These are phyloP conservation scores for Leistus spinibarbis DNA, from an alignment of 2,888 invertebrate genomes.

Conservation along the genomic window DNA sequence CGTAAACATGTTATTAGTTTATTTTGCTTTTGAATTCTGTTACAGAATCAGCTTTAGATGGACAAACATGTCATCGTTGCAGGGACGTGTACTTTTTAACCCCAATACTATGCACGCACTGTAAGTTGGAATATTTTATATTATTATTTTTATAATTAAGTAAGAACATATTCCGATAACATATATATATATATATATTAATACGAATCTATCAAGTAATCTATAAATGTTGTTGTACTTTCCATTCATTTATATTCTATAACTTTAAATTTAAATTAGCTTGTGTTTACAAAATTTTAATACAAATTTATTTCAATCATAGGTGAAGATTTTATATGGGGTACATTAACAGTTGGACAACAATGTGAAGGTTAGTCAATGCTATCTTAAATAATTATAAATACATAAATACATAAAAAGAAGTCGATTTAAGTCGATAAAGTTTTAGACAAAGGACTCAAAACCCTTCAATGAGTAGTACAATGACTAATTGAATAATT, in stretches of 20 bases:
- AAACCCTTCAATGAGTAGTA: no score
- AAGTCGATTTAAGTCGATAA: no score
- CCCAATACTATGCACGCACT: constrained; percentile 62
- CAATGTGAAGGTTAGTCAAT: constrained; percentile 66
- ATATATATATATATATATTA: not conserved
- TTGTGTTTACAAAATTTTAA: not conserved
- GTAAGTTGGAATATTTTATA: constrained; percentile 55
- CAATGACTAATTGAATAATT: no score
- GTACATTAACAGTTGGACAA: constrained; percentile 63
- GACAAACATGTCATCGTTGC: constrained; percentile 55
- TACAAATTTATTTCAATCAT: constrained; percentile 38
- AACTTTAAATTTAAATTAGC: not conserved
- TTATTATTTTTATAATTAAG: no score
- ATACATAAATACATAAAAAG: not conserved
- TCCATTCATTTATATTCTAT: not conserved
- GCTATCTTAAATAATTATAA: not conserved
- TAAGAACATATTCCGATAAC: not conserved
- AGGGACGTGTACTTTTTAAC: constrained; percentile 61
- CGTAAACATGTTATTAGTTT: no score
- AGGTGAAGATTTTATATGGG: constrained; percentile 71
- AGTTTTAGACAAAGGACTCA: no score
- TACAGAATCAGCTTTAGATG: constrained; percentile 40
- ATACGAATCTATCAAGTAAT: no score
- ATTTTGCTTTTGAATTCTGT: constrained; percentile 32
- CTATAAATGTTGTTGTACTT: not conserved